Evolutionary conservation across 2,888 invertebrate species (phyloP).

Genomic region (Nomada lathburiana): DNA sequence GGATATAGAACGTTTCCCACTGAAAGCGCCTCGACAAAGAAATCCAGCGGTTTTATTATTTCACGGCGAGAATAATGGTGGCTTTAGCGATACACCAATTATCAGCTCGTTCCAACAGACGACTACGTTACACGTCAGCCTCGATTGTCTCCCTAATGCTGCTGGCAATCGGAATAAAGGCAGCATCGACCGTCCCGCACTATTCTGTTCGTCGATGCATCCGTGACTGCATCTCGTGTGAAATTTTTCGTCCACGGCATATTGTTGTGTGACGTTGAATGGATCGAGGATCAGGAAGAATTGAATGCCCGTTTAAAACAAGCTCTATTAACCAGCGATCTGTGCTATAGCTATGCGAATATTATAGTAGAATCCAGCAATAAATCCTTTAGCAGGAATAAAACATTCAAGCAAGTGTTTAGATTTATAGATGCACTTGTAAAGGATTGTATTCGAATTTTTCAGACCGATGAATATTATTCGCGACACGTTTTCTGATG

Average conservation of each 20-base stretch:
- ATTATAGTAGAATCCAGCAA: too few relatives aligned
- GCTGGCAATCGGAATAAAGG: conserved; percentile 30
- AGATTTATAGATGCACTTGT: too few relatives aligned
- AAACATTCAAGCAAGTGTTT: too few relatives aligned
- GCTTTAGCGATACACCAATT: conserved; percentile 6
- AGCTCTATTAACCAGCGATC: too few relatives aligned
- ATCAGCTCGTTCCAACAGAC: conserved; percentile 11
- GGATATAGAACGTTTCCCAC: conserved; percentile 23
- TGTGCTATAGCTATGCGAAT: too few relatives aligned
- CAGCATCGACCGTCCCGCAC: conserved; percentile 8
- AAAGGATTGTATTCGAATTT: too few relatives aligned
- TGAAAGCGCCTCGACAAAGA: conserved; percentile 40
- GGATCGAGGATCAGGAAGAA: too few relatives aligned
- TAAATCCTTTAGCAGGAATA: too few relatives aligned
- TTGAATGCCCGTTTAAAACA: too few relatives aligned
- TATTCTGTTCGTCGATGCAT: not conserved
- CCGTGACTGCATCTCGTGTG: conserved; percentile 2
- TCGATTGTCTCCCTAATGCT: conserved; percentile 47
- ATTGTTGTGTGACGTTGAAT: not conserved
- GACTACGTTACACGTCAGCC: conserved; percentile 43
- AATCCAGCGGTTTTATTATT: conserved; percentile 69
- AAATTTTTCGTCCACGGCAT: conserved; percentile 1
- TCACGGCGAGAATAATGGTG: conserved; percentile 57
- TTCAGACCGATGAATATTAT: not conserved
- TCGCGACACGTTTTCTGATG: conserved; percentile 5